Percentiles rank a stretch among this genome's conserved stretches.
phyloP scores from a whole-genome alignment of 2,113 vertebrate species.

The Crotalus viridis region DNA sequence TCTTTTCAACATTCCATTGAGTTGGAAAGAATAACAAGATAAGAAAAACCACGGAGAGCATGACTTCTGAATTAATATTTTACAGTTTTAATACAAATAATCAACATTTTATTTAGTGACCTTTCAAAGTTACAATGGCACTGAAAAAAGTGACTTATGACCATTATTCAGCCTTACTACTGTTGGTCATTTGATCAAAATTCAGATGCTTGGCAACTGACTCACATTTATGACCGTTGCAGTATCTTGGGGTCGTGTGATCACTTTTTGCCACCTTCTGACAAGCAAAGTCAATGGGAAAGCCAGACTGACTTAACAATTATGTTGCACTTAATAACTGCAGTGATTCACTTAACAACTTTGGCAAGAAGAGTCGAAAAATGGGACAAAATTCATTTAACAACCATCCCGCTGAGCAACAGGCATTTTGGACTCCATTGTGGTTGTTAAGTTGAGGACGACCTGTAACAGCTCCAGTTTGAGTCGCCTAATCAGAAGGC shows the following conservation, averaged over 20 bases:
- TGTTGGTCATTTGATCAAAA: neutral
- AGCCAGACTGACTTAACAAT: neutral
- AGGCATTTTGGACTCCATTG: neutral
- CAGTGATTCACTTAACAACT: neutral
- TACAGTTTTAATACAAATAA: neutral
- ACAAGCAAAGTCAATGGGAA: neutral
- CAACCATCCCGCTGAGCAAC: neutral
- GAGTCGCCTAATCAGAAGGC: neutral
- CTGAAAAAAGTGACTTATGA: neutral
- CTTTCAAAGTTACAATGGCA: neutral
- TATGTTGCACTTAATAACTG: neutral
- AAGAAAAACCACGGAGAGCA: neutral
- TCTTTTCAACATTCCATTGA: neutral
- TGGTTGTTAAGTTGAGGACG: neutral
- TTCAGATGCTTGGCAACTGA: neutral
- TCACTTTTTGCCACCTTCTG: neutral
- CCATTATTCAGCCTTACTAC: neutral
- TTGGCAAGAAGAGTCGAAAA: neutral
- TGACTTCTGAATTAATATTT: neutral
- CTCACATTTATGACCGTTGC: neutral
- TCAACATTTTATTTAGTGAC: neutral
- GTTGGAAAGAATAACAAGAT: neutral
- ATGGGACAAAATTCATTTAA: neutral
- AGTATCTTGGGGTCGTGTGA: too few relatives aligned
- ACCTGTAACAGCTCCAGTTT: neutral